Conservation (phyloP, 30 jellyfish, hydroid and myxozoan species). For the Morbakka virulenta region DNA sequence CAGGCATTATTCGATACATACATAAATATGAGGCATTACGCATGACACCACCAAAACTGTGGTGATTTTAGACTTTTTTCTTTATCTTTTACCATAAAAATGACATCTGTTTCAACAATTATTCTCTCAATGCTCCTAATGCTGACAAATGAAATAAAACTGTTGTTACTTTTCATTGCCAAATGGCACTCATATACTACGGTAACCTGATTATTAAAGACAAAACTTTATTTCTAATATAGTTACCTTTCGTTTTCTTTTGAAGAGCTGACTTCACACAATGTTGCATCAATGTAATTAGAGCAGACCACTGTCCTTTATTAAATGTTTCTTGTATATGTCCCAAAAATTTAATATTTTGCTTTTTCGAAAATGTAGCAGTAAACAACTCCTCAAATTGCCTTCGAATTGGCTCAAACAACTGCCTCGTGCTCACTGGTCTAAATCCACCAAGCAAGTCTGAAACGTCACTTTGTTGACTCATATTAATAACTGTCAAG, state of each 20-base stretch:
- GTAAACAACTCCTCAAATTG: conserved; percentile 61
- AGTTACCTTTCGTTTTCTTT: conserved; percentile 1
- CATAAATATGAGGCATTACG: too few relatives aligned
- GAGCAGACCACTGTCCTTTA: conserved; percentile 64
- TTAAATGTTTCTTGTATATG: conserved; percentile 76
- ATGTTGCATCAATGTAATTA: conserved; percentile 68
- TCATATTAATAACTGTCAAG: conserved; percentile 83
- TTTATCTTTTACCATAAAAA: too few relatives aligned
- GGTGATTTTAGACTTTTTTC: too few relatives aligned
- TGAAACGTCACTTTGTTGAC: conserved; percentile 94
- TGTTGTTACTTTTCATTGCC: too few relatives aligned
- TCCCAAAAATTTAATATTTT: conserved; percentile 78
- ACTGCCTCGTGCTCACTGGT: conserved; percentile 71
- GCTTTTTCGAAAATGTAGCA: conserved; percentile 79
- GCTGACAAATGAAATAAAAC: too few relatives aligned
- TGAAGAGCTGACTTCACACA: conserved; percentile 65
- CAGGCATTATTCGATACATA: too few relatives aligned
- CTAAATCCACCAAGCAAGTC: conserved; percentile 97
- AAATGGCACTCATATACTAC: too few relatives aligned
- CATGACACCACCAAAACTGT: too few relatives aligned
- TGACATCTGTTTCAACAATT: too few relatives aligned
- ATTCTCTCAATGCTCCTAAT: too few relatives aligned
- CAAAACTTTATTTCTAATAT: too few relatives aligned
- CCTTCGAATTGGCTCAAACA: conserved; percentile 52
- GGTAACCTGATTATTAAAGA: too few relatives aligned